Evolutionary conservation across 2,113 vertebrate species (phyloP), one percentile per base, ranked within the genome.

Genomic region (Barbus barbus): DNA sequence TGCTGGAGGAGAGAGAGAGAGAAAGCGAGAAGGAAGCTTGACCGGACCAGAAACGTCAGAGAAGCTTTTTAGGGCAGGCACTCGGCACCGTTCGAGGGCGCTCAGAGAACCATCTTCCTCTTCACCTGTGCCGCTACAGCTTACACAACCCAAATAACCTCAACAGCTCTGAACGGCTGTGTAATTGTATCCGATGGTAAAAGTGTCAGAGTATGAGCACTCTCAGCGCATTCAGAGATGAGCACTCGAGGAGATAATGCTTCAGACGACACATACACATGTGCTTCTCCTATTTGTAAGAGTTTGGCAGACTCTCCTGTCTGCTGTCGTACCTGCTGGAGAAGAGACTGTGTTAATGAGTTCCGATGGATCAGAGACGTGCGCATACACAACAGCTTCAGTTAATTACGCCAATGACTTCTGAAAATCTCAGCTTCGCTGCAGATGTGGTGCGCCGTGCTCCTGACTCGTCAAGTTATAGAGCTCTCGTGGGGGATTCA

Each of bases 191-290:
- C 56, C 58, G 1, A 28, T 63, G 77, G 77, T 79, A 31, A 79
- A 79, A 79, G 77, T 79, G 56, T 79, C 77, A 63, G n/a, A 28
- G 38, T 63, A 44, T 26, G 58, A 79, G 58, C 77, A 44, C 58
- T 79, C 77, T 63, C 14, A 11, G 26, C 24, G 16, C 60, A 63
- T 61, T 63, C 77, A 61, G 58, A 76, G 31, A 33, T 53, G 74
- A 76, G 74, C 48, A 76, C 74, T 79, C n/a, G 13, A 79, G 36
- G 36, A 41, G 36, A 79, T 79, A 79, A 79, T 79, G 77, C 56
- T 28, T 63, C 16, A 63, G 56, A 61, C 38, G 24, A 46, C 56
- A 63, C 33, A 26, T 74, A 56, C 36, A 63, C 24, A 20, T 61
- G 77, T 28, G 58, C 36, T 41, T 44, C 77, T 63, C 14, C 7